phyloP scores from a whole-genome alignment of 1,140 invertebrate species.

The Orchestia grillus region DNA sequence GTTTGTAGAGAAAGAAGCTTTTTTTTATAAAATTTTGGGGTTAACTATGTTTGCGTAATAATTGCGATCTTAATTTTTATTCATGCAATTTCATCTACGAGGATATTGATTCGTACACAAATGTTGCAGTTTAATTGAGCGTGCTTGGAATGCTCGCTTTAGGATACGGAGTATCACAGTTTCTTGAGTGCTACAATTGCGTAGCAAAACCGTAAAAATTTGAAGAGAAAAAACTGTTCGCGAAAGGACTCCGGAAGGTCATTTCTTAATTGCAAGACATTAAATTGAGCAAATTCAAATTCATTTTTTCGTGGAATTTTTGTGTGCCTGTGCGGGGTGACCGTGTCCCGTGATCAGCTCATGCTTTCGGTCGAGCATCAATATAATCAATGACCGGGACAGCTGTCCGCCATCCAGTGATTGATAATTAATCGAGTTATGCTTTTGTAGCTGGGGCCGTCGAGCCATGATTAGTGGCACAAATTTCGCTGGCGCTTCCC shows the following conservation, averaged over 20 bases:
- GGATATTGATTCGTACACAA: too few species aligned
- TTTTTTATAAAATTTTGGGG: too few species aligned
- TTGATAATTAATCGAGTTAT: slow-evolving; percentile 47
- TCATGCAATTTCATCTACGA: too few species aligned
- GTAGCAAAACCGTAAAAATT: background rate
- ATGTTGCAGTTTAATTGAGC: too few species aligned
- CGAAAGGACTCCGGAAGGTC: background rate
- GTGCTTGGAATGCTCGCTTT: too few species aligned
- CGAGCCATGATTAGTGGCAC: slow-evolving; percentile 12
- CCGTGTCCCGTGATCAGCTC: background rate
- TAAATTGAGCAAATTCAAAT: background rate
- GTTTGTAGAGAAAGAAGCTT: too few species aligned
- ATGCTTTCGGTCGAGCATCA: slow-evolving; percentile 12
- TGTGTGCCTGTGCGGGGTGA: background rate
- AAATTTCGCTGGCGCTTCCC: background rate
- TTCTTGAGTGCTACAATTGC: background rate
- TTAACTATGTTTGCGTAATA: too few species aligned
- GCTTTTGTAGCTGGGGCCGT: slow-evolving; percentile 32
- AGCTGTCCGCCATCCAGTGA: background rate
- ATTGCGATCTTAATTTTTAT: too few species aligned
- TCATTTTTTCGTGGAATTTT: background rate
- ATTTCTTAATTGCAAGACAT: background rate
- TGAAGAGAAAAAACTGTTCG: background rate
- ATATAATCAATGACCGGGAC: slow-evolving; percentile 43
- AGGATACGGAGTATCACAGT: background rate